phyloP scores from a whole-genome alignment of 2,113 vertebrate species.

The Stigmatopora argus region DNA sequence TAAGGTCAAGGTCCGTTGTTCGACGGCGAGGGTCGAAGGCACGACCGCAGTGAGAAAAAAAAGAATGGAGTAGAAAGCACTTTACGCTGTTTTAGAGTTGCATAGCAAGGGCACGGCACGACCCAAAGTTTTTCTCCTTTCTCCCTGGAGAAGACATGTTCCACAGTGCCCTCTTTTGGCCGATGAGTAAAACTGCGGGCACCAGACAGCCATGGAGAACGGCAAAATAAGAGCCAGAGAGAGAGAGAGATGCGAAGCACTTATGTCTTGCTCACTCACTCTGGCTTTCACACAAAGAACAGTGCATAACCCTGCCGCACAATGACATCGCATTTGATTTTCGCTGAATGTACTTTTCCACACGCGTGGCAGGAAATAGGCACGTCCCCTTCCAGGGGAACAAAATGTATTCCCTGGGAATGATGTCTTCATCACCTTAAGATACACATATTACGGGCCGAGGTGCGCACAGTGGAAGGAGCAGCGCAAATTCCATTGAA shows the following conservation, averaged over 20 bases:
- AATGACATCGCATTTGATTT: conserved; percentile 46
- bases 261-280: conserved; percentile 7
- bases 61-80: neutral
- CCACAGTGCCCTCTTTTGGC: conserved; percentile 70
- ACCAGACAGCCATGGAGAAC: conserved; percentile 8
- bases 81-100: neutral
- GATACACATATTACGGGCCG: too few species aligned
- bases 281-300: conserved; percentile 7
- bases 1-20: neutral
- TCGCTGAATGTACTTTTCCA: conserved; percentile 22
- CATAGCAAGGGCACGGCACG: conserved; percentile 6
- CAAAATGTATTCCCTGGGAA: too few species aligned
- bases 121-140: conserved; percentile 6
- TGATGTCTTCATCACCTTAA: too few species aligned
- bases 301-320: conserved; percentile 27
- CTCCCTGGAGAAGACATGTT: conserved; percentile 56
- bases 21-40: neutral
- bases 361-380: conserved; percentile 45
- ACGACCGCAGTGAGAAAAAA: neutral
- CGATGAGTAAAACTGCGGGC: conserved; percentile 43
- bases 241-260: conserved; percentile 3
- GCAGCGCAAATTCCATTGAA: too few species aligned
- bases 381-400: conserved; percentile 36
- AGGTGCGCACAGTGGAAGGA: too few species aligned
- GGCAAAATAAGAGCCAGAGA: neutral